Evolutionary conservation across 2,888 invertebrate genomes (phyloP), one percentile per base, ranked within the genome.

Genomic region (Limnephilus auricula): DNA sequence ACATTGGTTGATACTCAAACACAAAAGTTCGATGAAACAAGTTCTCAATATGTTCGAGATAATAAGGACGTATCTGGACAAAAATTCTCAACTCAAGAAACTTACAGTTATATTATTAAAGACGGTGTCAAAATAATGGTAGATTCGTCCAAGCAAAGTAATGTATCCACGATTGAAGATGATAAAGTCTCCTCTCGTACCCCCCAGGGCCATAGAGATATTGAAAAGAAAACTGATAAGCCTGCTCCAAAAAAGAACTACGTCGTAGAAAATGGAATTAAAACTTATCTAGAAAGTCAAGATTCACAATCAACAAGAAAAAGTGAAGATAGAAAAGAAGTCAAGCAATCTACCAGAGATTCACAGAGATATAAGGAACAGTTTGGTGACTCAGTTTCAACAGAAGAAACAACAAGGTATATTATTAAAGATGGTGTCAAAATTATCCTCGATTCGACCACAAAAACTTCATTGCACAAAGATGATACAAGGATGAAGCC

Each of bases 211-310:
- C 6, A 5, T 25, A 82, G 18, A 37, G 82, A 82, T 37, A 37
- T 82, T 37, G 65, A 82, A 82, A 82, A 82, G 34, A 82, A 34
- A 30, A 34, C 65, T 13, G 89, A 91, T 40, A 90, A 91, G 37
- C 34, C 90, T 90, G 84, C 91, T 89, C 88, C 90, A n/a, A 90
- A 90, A 12, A 90, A 40, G 32, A 91, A 90, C 15, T 93, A 92
- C 31, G 89, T 93, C 18, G 92, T 92, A 78, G 93, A 93, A 91
- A 91, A 93, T 87, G 93, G 90, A 79, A 86, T 90, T 18, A 90
- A 88, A 90, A 90, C 87, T 30, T 88, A 86, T 31, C 83, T 92
- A 37, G 45, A 45, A 31, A 65, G 25, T 2, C 82, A 92, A 90
- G 45, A 45, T 25, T 50, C 91, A 37, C 32, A 88, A 30, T 40